phyloP scores from a whole-genome alignment of 2,888 invertebrate species.

The Neoaliturus tenellus region DNA sequence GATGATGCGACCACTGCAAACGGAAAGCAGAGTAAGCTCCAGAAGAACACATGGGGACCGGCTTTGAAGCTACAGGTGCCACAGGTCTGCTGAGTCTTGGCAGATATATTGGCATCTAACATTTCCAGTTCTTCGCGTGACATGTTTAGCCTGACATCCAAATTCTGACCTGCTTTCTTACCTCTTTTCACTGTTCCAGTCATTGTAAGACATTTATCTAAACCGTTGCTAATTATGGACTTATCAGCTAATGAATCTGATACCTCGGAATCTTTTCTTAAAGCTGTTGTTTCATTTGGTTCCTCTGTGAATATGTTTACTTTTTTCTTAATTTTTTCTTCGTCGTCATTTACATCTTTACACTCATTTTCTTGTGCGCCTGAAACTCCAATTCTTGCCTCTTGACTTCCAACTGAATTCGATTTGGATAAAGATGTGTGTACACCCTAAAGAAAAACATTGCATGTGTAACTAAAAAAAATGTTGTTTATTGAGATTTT shows the following conservation, averaged over 20 bases:
- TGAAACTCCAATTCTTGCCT: neutral
- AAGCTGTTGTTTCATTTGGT: slow-evolving; percentile 67
- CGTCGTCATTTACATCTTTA: slow-evolving; percentile 52
- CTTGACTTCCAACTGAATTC: neutral
- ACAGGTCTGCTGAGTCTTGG: slow-evolving; percentile 76
- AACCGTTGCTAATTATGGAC: slow-evolving; percentile 75
- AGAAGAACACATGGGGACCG: slow-evolving; percentile 80
- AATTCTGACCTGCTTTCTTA: slow-evolving; percentile 82
- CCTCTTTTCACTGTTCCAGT: slow-evolving; percentile 85
- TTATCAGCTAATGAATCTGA: slow-evolving; percentile 75
- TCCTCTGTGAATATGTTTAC: slow-evolving; percentile 79
- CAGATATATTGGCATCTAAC: slow-evolving; percentile 79
- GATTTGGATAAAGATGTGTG: neutral
- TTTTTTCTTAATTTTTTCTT: slow-evolving; percentile 75
- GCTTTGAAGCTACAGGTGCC: slow-evolving; percentile 75
- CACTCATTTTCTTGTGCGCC: slow-evolving; percentile 48
- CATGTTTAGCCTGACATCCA: slow-evolving; percentile 83
- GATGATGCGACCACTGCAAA: slow-evolving; percentile 80
- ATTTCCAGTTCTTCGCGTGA: slow-evolving; percentile 83
- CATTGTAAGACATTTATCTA: slow-evolving; percentile 80
- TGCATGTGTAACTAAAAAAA: neutral
- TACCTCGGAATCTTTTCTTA: slow-evolving; percentile 72
- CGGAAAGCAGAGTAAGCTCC: slow-evolving; percentile 80
- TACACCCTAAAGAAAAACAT: neutral
- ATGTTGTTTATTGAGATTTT: no score